These are phyloP conservation scores for Heteromormyrus szaboi DNA, from an alignment of 2,797 vertebrate species.

Conservation along the genomic window DNA sequence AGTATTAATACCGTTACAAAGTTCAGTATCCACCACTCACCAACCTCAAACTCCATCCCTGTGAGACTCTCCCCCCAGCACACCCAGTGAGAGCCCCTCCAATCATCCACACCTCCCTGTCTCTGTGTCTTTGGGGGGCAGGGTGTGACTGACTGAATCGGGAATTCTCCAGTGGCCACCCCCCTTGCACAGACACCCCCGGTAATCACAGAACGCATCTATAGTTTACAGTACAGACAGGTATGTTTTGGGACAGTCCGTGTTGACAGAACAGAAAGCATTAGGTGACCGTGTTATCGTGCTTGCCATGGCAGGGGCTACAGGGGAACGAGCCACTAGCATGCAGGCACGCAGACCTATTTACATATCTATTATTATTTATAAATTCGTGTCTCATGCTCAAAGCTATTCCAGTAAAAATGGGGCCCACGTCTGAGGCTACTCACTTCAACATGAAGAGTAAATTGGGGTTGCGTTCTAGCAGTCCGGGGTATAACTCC, in stretches of 20 bases:
- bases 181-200: neutral
- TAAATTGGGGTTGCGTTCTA: constrained; percentile 93
- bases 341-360: neutral
- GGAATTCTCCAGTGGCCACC: neutral
- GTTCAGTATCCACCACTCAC: neutral
- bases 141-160: neutral
- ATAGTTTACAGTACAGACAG: neutral
- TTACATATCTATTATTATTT: neutral
- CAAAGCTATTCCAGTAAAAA: neutral
- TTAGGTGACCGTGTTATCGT: neutral
- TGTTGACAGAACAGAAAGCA: neutral
- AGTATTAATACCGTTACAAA: neutral
- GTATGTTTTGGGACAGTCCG: neutral
- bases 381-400: neutral
- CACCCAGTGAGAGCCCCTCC: neutral
- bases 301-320: neutral
- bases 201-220: neutral
- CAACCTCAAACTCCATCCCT: neutral
- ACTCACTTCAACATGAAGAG: constrained; percentile 98
- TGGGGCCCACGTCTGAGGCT: neutral
- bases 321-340: neutral
- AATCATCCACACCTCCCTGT: neutral
- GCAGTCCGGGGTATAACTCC: constrained; percentile 87
- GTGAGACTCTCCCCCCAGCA: neutral
- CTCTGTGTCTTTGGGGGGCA: neutral